phyloP scores from a whole-genome alignment of 2,113 vertebrate species.

The Podarcis cretensis region DNA sequence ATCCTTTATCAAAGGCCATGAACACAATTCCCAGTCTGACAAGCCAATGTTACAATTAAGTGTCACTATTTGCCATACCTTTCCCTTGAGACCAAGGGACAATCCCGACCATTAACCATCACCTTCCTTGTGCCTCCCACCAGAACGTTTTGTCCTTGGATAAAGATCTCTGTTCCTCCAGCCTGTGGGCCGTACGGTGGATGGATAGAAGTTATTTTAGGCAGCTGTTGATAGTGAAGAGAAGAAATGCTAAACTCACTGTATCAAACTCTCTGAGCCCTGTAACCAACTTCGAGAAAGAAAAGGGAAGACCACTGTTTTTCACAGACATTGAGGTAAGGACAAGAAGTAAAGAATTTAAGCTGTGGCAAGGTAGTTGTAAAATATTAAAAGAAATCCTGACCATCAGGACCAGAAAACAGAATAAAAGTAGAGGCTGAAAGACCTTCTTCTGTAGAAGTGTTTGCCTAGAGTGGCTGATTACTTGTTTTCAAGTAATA shows the following conservation, averaged over 20 bases:
- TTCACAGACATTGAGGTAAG: not conserved
- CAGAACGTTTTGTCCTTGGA: slow-evolving; percentile 81
- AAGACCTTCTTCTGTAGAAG: not conserved
- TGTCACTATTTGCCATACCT: slow-evolving; percentile 17
- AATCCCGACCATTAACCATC: slow-evolving; percentile 82
- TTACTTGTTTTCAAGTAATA: not conserved
- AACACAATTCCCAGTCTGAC: not conserved
- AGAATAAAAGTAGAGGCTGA: not conserved
- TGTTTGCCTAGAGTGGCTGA: not conserved
- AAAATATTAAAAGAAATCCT: not conserved
- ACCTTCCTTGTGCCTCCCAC: slow-evolving; percentile 83
- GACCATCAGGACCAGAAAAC: not conserved
- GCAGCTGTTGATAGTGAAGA: slow-evolving; percentile 75
- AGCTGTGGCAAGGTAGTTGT: not conserved
- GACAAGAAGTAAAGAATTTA: not conserved
- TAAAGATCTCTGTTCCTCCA: slow-evolving; percentile 87
- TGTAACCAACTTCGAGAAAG: not conserved
- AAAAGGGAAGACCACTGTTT: not conserved
- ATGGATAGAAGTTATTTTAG: slow-evolving; percentile 79
- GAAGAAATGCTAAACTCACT: not conserved
- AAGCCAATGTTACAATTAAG: not conserved
- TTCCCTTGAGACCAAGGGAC: slow-evolving; percentile 62
- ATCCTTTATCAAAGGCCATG: not conserved
- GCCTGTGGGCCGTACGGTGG: slow-evolving; percentile 87
- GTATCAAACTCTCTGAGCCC: too few relatives aligned